Evolutionary conservation across 2,113 vertebrate genomes (phyloP).

Genomic region (Prietella phreatophila): DNA sequence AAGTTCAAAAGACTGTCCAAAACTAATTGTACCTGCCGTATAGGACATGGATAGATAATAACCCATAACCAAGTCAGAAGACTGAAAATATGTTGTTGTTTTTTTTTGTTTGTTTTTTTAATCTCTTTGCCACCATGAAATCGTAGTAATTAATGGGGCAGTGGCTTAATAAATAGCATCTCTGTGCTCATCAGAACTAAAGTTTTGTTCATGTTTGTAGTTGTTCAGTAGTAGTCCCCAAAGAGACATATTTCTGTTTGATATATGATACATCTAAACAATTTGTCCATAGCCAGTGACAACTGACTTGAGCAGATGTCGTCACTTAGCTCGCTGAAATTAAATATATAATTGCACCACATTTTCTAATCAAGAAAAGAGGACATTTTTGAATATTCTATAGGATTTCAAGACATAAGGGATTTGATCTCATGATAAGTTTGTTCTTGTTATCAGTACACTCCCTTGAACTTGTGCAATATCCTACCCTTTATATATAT

Average conservation of each 20-base stretch:
- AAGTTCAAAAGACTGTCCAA: neutral
- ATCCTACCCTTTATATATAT: conserved; percentile 25
- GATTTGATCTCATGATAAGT: conserved; percentile 27
- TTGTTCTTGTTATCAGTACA: conserved; percentile 41
- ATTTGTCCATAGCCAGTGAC: conserved; percentile 24
- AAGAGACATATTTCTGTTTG: conserved; percentile 39
- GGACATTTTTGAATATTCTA: conserved; percentile 10
- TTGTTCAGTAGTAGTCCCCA: conserved; percentile 56
- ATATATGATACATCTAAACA: conserved; percentile 37
- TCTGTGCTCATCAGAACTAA: conserved; percentile 42
- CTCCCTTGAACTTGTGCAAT: conserved; percentile 50
- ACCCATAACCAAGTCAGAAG: neutral
- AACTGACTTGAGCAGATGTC: conserved; percentile 32
- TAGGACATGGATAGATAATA: neutral
- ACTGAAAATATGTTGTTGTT: neutral
- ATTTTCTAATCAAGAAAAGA: conserved; percentile 30
- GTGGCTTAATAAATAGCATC: neutral
- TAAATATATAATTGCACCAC: conserved; percentile 42
- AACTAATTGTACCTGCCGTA: neutral
- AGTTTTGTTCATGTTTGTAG: conserved; percentile 36
- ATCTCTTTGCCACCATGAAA: conserved; percentile 10
- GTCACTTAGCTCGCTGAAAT: conserved; percentile 34
- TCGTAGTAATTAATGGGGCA: neutral
- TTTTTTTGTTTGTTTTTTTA: neutral
- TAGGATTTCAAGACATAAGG: conserved; percentile 23